Base-by-base conservation (phyloP, 1,140 invertebrate genomes). In the Leptopilina boulardi region DNA sequence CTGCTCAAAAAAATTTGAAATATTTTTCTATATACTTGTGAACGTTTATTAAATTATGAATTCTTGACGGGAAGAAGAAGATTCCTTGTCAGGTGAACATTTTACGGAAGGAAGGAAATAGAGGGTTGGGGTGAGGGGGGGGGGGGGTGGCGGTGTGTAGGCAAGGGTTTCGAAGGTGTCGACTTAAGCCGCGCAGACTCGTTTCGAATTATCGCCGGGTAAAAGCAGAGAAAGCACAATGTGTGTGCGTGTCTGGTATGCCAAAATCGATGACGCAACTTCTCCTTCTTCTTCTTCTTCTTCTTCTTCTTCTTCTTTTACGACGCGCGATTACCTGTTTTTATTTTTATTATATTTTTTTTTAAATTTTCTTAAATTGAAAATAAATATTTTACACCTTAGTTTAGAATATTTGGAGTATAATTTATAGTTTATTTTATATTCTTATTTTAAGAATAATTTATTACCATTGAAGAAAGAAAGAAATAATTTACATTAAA, bases 201-300 rank as follows among this genome's bases (percentile, higher is more conserved):
- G 83, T 83, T 78, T 79, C 83, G 83, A 84, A 87, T 86, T 84
- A 86, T 85, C 81, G 78, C 82, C 77, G 75, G 83, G 84, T n/a
- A 86, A 87, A 86, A 82, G 56, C 56, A 66, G 56, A 30, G n/a
- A n/a, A n/a, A 30, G 19, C 41, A 42, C 2, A 42, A 11, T 77
- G 80, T 80, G 80, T 85, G 82, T 77, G 80, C 80, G 80, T 85
- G 82, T 84, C 84, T 85, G 80, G 82, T 77, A 85, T 82, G 84
- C 82, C 83, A 84, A 86, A 87, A 87, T 87, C 86, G 82, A 87
- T 87, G 86, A 83, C 80, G 81, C 85, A 75, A 66, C 78, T 15
- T 81, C 80, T 75, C 21, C 54, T 73, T 56, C 41, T 74, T 34
- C 30, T 6, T 34, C 30, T 34, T 34, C 30, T 34, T 34, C 6